Conservation (phyloP, 2,113 vertebrate genomes). For the Dolichotis patagonum region DNA sequence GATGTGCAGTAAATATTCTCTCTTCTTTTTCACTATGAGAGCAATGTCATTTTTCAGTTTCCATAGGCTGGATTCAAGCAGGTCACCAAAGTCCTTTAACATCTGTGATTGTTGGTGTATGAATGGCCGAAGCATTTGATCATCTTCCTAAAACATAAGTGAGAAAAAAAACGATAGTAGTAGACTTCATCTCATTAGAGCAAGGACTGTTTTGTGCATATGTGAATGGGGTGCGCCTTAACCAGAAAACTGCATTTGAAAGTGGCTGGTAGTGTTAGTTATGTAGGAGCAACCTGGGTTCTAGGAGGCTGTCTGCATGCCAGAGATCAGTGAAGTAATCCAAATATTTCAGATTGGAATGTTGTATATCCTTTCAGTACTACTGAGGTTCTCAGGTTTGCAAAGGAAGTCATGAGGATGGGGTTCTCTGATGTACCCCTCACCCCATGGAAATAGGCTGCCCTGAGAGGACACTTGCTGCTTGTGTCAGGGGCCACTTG, state of each 20-base stretch:
- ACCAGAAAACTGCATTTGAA: background rate
- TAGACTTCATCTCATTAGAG: background rate
- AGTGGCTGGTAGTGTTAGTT: background rate
- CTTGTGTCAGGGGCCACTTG: background rate
- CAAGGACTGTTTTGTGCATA: background rate
- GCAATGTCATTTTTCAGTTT: slow-evolving; percentile 92
- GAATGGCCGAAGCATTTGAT: slow-evolving; percentile 87
- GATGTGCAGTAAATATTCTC: slow-evolving; percentile 80
- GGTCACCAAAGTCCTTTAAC: slow-evolving; percentile 90
- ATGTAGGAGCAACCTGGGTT: background rate
- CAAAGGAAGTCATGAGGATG: background rate
- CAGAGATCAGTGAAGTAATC: background rate
- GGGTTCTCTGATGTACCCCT: background rate
- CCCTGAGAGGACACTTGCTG: background rate
- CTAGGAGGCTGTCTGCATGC: background rate
- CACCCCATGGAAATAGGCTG: background rate
- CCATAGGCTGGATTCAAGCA: slow-evolving; percentile 89
- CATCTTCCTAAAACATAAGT: slow-evolving; percentile 88
- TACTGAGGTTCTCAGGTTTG: background rate
- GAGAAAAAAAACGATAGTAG: background rate
- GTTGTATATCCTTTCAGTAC: background rate
- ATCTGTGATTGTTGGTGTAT: slow-evolving; percentile 88
- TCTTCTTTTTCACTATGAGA: slow-evolving; percentile 90
- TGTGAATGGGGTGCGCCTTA: background rate
- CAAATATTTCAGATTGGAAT: background rate